Base-by-base conservation (phyloP, 2,113 vertebrate genomes). In the Trichomycterus rosablanca region DNA sequence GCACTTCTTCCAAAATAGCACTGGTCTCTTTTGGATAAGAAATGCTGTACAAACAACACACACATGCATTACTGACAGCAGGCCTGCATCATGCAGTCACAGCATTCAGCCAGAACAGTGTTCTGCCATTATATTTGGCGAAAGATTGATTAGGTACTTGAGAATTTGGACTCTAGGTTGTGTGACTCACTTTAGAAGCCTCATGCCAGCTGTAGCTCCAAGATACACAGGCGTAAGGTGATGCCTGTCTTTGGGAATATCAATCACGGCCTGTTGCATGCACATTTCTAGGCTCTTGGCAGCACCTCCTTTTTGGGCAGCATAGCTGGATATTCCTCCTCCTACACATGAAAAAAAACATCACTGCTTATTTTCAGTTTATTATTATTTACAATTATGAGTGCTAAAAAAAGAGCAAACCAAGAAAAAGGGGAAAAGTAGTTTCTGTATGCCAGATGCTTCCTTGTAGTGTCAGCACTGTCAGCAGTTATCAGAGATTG, bases 151-250 rank as follows among this genome's bases (percentile, higher is more conserved):
- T n/a, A 40, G 2, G 5, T n/a, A n/a, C 12, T 40, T 40, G 2
- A n/a, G 15, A 58, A 20, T 32, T 15, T 1, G 5, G 1, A 1
- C 20, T 18, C 14, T 14, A 3, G 5, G 30, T 32, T 53, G 9
- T 22, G 0, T 1, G 16, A 66, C 84, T 81, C 77, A 93, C 91
- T 85, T 83, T 57, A 93, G 74, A 0, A 93, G 81, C 54, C 92
- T 87, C 92, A 93, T 93, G 54, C 92, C 92, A 2, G 90, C 92
- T 0, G 91, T 93, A 1, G 90, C 90, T 57, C 90, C 90, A 0
- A 93, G 82, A 37, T 88, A 90, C 12, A 74, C 54, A 0, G 88
- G 85, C 1, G 78, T 77, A 40, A 84, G 75, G 2, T 45, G 66
- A 39, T 89, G 88, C 44, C 78, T 81, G 11, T 64, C 66, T 59